Conservation (phyloP, 2,888 invertebrate species). For the Drepana falcataria region DNA sequence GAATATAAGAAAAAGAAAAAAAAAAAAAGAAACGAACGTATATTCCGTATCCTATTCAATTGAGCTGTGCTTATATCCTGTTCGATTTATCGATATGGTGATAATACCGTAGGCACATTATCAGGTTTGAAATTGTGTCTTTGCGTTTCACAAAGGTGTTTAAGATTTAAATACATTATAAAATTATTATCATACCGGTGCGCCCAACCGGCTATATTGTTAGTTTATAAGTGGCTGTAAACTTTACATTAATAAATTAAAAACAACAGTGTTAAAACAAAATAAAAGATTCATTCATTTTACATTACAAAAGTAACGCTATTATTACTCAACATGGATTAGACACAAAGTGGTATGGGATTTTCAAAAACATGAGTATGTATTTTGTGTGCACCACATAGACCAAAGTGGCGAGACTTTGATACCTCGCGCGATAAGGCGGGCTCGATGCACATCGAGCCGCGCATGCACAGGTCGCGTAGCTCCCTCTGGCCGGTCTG, state of each 20-base stretch:
- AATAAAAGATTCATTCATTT: too few species aligned
- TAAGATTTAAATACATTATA: too few species aligned
- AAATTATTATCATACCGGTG: too few species aligned
- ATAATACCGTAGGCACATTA: too few species aligned
- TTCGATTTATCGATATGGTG: background rate
- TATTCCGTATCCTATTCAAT: background rate
- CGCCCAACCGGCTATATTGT: too few species aligned
- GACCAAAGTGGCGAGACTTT: conserved; percentile 84
- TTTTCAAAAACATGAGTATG: conserved; percentile 72
- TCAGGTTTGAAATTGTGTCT: too few species aligned
- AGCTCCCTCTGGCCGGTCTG: conserved; percentile 72
- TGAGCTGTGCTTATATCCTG: background rate
- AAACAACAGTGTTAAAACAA: too few species aligned
- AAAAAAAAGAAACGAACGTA: background rate
- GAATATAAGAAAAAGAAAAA: background rate
- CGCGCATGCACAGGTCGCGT: conserved; percentile 80
- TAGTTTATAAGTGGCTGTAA: too few species aligned
- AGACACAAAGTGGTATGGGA: background rate
- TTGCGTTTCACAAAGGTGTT: too few species aligned
- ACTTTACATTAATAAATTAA: too few species aligned
- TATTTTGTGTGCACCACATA: conserved; percentile 85
- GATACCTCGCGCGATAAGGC: conserved; percentile 79
- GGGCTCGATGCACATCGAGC: conserved; percentile 80
- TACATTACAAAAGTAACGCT: too few species aligned
- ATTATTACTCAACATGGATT: too few species aligned